Evolutionary conservation across 2,797 vertebrate species (phyloP), one percentile per base, ranked within the genome.

Genomic region (Enteromius viviparus): DNA sequence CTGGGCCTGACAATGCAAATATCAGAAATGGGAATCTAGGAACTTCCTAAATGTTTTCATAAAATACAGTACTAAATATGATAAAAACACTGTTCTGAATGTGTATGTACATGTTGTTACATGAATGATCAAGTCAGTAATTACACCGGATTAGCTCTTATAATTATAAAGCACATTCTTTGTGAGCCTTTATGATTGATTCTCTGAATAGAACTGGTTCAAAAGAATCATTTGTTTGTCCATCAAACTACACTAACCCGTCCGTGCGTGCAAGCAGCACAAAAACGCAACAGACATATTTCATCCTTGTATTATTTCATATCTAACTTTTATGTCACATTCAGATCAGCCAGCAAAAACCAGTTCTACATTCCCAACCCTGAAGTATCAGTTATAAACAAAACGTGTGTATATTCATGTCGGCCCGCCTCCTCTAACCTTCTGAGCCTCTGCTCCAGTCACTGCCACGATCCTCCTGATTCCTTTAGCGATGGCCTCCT

Each of bases 401-500:
- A 47, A 40, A 51, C 15, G 6, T 69, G 26, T 32, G n/a, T 19
- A 55, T 74, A 64, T 60, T 78, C n/a, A 65, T 68, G 23, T n/a
- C 37, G 55, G 68, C 15, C 65, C 32, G 1, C 5, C 26, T 55
- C 69, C 17, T 17, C 93, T 91, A 66, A 98, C 98, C 97, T 99
- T 99, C 88, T 97, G 96, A 34, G 98, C 98, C 89, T 99, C 98
- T 0, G 93, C 79, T 74, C 97, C 97, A 0, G 98, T 99, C 91
- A 99, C 95, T 0, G 97, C 97, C 51, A 99, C 97, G 75, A 99
- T 98, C 88, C 98, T 96, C 75, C 98, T 96, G 92, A 99, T 97
- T 86, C 98, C 98, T 91, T 99, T 99, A 86, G 98, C 98, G 87
- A 99, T 98, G 58, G 98, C 98, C 93, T 99, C 98, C 90, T 99